phyloP scores from a whole-genome alignment of 2,888 invertebrate species.

The Acleris cristana region DNA sequence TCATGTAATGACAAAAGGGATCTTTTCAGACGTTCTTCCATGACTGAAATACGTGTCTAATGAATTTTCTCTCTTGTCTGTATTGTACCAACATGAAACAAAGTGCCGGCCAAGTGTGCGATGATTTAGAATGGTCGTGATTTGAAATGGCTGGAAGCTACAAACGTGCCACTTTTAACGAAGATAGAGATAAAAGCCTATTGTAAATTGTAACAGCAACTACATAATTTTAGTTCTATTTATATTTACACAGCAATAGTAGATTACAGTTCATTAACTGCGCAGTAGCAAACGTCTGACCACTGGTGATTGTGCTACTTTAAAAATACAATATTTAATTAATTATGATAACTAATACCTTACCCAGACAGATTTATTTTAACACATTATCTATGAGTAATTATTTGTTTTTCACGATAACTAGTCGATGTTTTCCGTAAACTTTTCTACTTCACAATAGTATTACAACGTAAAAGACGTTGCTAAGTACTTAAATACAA shows the following conservation, averaged over 20 bases:
- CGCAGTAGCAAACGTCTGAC: slow-evolving; percentile 24
- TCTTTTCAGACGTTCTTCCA: slow-evolving; percentile 13
- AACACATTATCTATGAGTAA: slow-evolving; percentile 12
- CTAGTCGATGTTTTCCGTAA: not conserved
- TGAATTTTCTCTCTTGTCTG: slow-evolving; percentile 24
- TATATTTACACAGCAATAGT: slow-evolving; percentile 5
- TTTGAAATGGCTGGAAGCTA: not conserved
- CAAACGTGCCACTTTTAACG: not conserved
- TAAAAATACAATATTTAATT: slow-evolving; percentile 25
- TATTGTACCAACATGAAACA: not conserved
- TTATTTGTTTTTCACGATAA: slow-evolving; percentile 4
- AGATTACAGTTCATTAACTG: slow-evolving; percentile 20
- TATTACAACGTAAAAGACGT: not conserved
- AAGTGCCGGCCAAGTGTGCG: not conserved
- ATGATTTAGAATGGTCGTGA: no score
- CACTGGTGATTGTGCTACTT: slow-evolving; percentile 11
- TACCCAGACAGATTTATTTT: slow-evolving; percentile 15
- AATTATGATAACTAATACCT: slow-evolving; percentile 19
- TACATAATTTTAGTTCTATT: not conserved
- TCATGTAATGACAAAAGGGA: not conserved
- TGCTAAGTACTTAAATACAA: slow-evolving; percentile 22
- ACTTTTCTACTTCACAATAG: not conserved
- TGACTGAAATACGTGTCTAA: slow-evolving; percentile 28
- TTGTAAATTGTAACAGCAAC: no score
- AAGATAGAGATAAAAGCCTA: slow-evolving; percentile 1